Conservation (phyloP, 2,113 vertebrate genomes). For the Pseudopipra pipra region DNA sequence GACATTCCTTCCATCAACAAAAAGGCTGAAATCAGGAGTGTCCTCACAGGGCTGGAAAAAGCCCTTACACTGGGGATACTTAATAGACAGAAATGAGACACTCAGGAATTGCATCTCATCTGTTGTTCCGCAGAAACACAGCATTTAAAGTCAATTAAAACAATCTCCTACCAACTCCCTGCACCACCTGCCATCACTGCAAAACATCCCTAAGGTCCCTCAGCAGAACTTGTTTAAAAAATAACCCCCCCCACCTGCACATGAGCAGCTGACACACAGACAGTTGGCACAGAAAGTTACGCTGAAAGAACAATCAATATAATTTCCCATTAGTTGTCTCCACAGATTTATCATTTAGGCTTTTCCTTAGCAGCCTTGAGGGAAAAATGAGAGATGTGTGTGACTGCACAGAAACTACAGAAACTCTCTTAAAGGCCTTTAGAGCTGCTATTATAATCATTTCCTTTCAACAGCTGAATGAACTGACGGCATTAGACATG, state of each 20-base stretch:
- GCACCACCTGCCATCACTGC: background rate
- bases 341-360: background rate
- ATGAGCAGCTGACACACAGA: background rate
- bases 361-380: conserved; percentile 8
- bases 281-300: background rate
- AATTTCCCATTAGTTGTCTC: conserved; percentile 3
- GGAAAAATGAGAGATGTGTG: background rate
- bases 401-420: background rate
- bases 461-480: background rate
- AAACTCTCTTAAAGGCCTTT: background rate
- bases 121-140: background rate
- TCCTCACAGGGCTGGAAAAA: background rate
- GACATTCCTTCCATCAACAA: background rate
- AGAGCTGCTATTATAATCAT: background rate
- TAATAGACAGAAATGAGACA: background rate
- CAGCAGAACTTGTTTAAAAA: background rate
- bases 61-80: background rate
- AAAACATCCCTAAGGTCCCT: background rate
- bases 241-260: background rate
- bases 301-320: conserved; percentile 8
- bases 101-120: background rate
- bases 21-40: background rate
- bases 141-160: conserved; percentile 7
- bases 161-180: background rate
- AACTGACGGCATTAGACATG: background rate